These are phyloP conservation scores for Zygogramma bicolorata DNA, from an alignment of 2,888 invertebrate genomes.

Conservation along the genomic window DNA sequence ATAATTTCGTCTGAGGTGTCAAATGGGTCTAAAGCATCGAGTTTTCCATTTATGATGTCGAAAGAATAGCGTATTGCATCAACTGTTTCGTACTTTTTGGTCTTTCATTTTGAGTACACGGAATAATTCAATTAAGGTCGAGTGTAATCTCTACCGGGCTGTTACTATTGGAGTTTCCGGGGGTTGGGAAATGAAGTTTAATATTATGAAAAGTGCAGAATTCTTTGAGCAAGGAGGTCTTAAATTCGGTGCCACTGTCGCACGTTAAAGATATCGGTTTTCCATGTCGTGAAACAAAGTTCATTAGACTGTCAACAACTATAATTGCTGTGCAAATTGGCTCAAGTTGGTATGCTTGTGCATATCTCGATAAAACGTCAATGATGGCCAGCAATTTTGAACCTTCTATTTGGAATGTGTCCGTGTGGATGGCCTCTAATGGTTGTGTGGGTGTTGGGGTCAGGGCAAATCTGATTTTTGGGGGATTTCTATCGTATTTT, in stretches of 20 bases:
- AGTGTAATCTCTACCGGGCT: conserved; percentile 31
- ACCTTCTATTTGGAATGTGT: background rate
- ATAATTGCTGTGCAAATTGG: background rate
- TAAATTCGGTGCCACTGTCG: conserved; percentile 30
- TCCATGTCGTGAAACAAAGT: conserved; percentile 6
- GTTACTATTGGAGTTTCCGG: conserved; percentile 29
- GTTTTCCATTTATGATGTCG: conserved; percentile 31
- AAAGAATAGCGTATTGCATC: conserved; percentile 39
- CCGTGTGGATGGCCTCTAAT: conserved; percentile 40
- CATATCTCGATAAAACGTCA: background rate
- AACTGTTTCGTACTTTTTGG: conserved; percentile 19
- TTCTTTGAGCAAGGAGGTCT: conserved; percentile 16
- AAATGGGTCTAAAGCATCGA: conserved; percentile 35
- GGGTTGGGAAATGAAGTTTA: conserved; percentile 22
- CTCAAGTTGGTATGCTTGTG: conserved; percentile 1
- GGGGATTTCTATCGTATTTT: conserved; percentile 25
- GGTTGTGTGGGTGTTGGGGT: conserved; percentile 42
- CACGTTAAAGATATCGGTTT: background rate
- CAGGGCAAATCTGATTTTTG: conserved; percentile 34
- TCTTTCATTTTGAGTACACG: conserved; percentile 18
- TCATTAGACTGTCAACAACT: conserved; percentile 1
- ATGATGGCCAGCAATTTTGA: conserved; percentile 6
- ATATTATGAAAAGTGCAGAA: conserved; percentile 30
- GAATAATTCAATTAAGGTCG: conserved; percentile 15
- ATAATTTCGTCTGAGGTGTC: conserved; percentile 33